Percentiles rank a stretch among this genome's conserved stretches.
Conservation (phyloP, 1,140 invertebrate species). For the Bombus cullumanus region DNA sequence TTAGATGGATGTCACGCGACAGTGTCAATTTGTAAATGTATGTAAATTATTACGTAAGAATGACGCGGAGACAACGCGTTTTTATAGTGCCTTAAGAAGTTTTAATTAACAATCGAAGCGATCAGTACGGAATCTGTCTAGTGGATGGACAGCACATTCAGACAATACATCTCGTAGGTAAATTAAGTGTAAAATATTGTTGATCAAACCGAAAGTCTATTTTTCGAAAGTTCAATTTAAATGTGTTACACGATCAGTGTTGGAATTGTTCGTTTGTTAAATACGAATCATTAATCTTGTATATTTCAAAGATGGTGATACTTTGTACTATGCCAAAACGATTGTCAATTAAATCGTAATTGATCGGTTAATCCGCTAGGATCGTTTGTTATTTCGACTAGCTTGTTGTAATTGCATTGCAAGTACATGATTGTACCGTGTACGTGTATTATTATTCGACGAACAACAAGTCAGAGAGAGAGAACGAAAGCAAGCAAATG, state of each 20-base stretch:
- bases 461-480: neutral
- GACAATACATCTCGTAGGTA: neutral
- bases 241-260: neutral
- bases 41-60: conserved; percentile 5
- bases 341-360: conserved; percentile 66
- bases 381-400: conserved; percentile 32
- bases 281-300: conserved; percentile 31
- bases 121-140: neutral
- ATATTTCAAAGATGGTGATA: conserved; percentile 15
- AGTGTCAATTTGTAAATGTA: conserved; percentile 28
- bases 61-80: neutral
- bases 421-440: neutral
- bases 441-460: conserved; percentile 2
- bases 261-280: conserved; percentile 18
- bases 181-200: neutral
- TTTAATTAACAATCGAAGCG: conserved; percentile 27
- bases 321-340: conserved; percentile 73
- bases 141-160: neutral
- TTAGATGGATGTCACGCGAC: neutral
- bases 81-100: conserved; percentile 33
- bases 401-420: conserved; percentile 34
- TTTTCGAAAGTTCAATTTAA: neutral
- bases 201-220: neutral
- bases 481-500: neutral
- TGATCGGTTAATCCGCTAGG: conserved; percentile 29